Conservation (phyloP, 2,113 vertebrate genomes). For the Charadrius vociferus region DNA sequence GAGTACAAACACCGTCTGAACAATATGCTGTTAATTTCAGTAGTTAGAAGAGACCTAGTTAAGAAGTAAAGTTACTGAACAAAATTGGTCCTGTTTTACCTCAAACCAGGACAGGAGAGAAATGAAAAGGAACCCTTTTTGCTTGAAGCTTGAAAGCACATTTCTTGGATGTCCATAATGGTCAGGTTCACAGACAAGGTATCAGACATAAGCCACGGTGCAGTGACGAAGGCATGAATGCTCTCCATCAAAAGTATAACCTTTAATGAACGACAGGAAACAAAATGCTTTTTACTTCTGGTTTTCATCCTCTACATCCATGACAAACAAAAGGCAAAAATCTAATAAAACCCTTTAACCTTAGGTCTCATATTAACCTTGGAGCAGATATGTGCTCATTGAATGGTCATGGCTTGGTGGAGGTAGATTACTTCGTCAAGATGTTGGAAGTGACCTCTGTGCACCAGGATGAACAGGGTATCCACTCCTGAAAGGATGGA, state of each 20-base stretch:
- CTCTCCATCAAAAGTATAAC: not conserved
- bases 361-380: not conserved
- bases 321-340: not conserved
- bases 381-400: not conserved
- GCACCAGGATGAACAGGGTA: not conserved
- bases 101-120: too few relatives aligned
- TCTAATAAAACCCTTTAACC: not conserved
- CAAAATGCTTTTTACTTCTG: not conserved
- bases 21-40: too few relatives aligned
- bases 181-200: not conserved
- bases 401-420: not conserved
- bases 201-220: not conserved
- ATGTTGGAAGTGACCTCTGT: not conserved
- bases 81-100: too few relatives aligned
- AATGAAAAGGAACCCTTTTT: not conserved
- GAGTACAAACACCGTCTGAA: too few relatives aligned
- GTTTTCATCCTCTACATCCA: not conserved
- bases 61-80: too few relatives aligned
- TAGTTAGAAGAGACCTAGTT: too few relatives aligned
- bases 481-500: not conserved
- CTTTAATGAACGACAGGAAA: not conserved
- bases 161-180: not conserved
- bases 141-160: not conserved
- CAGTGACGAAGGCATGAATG: not conserved
- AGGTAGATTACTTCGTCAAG: not conserved